phyloP scores from a whole-genome alignment of 35 echinoderm and acorn worm species.

The Nesometra sesokonis region DNA sequence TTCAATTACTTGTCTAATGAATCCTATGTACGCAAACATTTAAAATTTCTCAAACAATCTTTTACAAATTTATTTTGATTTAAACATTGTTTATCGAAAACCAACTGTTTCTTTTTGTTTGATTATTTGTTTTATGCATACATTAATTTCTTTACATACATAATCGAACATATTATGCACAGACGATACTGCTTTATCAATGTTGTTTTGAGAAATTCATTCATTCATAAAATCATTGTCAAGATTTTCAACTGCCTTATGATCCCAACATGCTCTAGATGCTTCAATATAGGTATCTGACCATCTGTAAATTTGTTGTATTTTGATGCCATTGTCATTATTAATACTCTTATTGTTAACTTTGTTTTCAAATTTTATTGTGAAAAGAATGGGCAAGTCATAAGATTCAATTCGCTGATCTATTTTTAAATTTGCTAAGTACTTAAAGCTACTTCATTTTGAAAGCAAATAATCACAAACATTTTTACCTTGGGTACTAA shows the following conservation, averaged over 20 bases:
- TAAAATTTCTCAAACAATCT: too few species aligned
- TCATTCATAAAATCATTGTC: neutral
- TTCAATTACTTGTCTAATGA: too few species aligned
- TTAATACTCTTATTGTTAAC: neutral
- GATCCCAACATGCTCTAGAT: neutral
- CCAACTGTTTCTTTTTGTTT: too few species aligned
- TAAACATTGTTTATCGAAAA: too few species aligned
- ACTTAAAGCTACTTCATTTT: neutral
- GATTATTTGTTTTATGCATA: too few species aligned
- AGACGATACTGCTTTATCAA: neutral
- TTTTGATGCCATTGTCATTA: neutral
- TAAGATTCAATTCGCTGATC: neutral
- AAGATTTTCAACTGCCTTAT: neutral
- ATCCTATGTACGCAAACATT: too few species aligned
- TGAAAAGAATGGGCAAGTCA: neutral
- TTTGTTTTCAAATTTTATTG: neutral
- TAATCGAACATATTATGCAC: neutral
- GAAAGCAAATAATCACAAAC: neutral
- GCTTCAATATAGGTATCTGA: neutral
- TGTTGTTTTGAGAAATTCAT: neutral
- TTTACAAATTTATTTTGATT: too few species aligned
- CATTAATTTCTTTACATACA: neutral
- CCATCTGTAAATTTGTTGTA: neutral
- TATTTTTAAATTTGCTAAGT: neutral
- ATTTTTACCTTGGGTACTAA: neutral